phyloP scores from a whole-genome alignment of 2,888 invertebrate genomes.

The Apodemia hepburni region DNA sequence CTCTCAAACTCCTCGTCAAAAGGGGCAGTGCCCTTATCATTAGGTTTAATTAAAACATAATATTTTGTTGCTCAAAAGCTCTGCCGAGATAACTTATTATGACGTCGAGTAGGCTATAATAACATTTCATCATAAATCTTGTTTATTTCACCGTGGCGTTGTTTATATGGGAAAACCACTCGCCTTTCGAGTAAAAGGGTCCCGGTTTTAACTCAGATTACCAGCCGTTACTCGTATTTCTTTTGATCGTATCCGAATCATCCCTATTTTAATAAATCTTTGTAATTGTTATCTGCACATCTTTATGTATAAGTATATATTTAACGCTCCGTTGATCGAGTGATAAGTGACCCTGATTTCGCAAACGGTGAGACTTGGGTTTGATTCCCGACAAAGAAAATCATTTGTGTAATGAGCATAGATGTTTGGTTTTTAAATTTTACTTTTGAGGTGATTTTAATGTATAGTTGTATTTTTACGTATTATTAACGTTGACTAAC shows the following conservation, averaged over 20 bases:
- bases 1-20: not conserved
- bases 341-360: too few relatives aligned
- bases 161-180: not conserved
- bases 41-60: constrained; percentile 6
- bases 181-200: not conserved
- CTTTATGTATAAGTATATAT: too few relatives aligned
- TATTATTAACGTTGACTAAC: too few relatives aligned
- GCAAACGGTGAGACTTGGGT: too few relatives aligned
- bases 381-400: too few relatives aligned
- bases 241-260: not conserved
- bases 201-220: not conserved
- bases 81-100: not conserved
- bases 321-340: too few relatives aligned
- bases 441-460: too few relatives aligned
- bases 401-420: too few relatives aligned
- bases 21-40: not conserved
- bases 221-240: not conserved
- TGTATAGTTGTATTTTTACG: too few relatives aligned
- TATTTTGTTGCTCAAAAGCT: constrained; percentile 10
- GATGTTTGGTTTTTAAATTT: too few relatives aligned
- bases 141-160: not conserved
- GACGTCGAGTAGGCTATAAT: not conserved
- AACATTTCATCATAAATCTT: not conserved
- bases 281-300: too few relatives aligned
- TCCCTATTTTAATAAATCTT: not conserved